These are phyloP conservation scores for Ciconia boyciana DNA, from an alignment of 2,113 vertebrate species.

Conservation along the genomic window DNA sequence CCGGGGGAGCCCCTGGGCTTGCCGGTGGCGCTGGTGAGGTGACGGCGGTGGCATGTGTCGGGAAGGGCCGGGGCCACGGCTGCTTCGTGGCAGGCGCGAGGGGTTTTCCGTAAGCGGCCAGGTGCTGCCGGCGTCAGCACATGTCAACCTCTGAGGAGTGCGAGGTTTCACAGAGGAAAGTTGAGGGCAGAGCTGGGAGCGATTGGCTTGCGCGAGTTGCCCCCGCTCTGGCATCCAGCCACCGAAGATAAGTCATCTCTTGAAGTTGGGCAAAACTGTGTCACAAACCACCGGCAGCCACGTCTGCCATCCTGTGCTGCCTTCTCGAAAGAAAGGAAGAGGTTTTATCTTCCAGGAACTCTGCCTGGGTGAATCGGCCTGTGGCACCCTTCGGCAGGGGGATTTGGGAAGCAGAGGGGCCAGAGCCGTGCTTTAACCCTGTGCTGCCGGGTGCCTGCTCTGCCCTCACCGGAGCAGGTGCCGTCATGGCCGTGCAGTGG, in stretches of 20 bases:
- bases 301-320: accelerated
- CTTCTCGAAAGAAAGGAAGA: background rate
- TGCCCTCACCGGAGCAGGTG: accelerated
- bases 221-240: background rate
- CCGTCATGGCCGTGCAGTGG: accelerated
- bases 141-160: background rate
- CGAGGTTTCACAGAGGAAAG: accelerated
- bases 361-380: background rate
- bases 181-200: background rate
- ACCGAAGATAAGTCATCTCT: background rate
- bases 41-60: accelerated
- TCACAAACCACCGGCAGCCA: background rate
- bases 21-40: background rate
- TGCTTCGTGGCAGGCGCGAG: accelerated
- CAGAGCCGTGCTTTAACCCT: accelerated
- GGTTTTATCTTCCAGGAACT: background rate
- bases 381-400: background rate
- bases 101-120: accelerated
- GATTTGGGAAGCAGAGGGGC: background rate
- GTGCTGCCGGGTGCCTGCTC: background rate
- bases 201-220: accelerated
- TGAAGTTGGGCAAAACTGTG: background rate
- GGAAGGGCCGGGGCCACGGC: accelerated
- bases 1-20: background rate
- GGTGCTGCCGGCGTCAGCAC: background rate